Conservation (phyloP, 2,113 vertebrate species). For the Peucedramus taeniatus region DNA sequence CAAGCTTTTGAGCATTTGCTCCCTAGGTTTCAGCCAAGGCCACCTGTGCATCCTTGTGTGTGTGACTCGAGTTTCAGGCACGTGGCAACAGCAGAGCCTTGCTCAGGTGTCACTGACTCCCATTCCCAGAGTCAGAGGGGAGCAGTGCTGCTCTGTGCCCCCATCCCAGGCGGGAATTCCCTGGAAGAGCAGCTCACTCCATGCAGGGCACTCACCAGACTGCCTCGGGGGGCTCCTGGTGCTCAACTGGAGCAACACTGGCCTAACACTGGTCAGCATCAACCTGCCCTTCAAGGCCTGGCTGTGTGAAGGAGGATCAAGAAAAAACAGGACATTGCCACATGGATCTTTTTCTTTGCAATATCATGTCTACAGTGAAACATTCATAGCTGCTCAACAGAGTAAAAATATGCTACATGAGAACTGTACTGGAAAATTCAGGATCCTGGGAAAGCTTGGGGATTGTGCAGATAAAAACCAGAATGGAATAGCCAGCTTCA, state of each 20-base stretch:
- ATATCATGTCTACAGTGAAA: slow-evolving; percentile 18
- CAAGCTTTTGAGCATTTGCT: not conserved
- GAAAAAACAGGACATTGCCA: not conserved
- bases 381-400: slow-evolving; percentile 36
- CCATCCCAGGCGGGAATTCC: not conserved
- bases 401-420: slow-evolving; percentile 58
- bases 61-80: not conserved
- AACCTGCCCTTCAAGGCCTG: not conserved
- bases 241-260: not conserved
- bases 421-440: slow-evolving; percentile 18
- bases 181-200: not conserved
- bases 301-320: not conserved
- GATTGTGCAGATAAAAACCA: not conserved
- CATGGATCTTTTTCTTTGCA: not conserved
- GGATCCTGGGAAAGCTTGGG: not conserved
- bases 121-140: not conserved
- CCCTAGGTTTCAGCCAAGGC: not conserved
- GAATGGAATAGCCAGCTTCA: not conserved
- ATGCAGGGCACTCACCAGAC: not conserved
- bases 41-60: not conserved
- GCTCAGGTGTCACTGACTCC: not conserved
- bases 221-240: not conserved
- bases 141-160: not conserved
- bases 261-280: not conserved
- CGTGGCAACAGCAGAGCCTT: not conserved